A percentile compares a stretch with the other conserved stretches of the same genome.
Conservation (phyloP, 2,113 vertebrate species). For the Chloropsis hardwickii region DNA sequence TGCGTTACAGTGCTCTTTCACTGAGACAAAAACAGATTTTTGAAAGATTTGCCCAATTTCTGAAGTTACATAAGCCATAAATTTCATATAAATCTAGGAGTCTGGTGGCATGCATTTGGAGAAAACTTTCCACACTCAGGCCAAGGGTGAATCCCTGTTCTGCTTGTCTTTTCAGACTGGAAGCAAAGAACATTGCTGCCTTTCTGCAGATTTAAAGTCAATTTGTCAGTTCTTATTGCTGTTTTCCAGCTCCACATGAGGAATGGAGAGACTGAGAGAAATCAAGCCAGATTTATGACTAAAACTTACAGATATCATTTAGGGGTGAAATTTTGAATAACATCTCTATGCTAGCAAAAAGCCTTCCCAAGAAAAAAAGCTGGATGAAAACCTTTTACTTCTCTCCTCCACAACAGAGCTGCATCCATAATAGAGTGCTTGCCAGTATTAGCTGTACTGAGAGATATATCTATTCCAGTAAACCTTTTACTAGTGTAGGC, state of each 20-base stretch:
- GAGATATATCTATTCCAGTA: conserved; percentile 57
- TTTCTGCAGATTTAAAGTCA: neutral
- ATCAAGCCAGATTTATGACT: conserved; percentile 1
- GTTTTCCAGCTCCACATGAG: neutral
- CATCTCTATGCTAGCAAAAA: neutral
- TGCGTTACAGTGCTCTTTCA: neutral
- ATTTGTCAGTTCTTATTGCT: neutral
- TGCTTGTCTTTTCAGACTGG: neutral
- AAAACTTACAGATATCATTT: neutral
- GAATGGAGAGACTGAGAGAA: neutral
- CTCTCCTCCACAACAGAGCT: neutral
- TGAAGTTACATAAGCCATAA: neutral
- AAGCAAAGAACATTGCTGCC: neutral
- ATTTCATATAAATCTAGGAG: neutral
- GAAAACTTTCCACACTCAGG: neutral
- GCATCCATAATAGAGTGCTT: conserved; percentile 23
- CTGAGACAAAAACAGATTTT: neutral
- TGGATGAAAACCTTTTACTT: conserved; percentile 17
- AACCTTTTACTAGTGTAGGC: conserved; percentile 53
- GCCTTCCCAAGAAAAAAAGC: neutral
- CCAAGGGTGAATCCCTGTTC: neutral
- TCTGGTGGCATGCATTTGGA: neutral
- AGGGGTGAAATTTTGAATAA: conserved; percentile 22
- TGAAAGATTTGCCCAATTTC: neutral
- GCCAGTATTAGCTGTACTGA: conserved; percentile 22